A percentile compares a stretch with the other conserved stretches of the same genome.
These are phyloP conservation scores for Poecilia gillii DNA, from an alignment of 2,797 vertebrate genomes.

Conservation along the genomic window DNA sequence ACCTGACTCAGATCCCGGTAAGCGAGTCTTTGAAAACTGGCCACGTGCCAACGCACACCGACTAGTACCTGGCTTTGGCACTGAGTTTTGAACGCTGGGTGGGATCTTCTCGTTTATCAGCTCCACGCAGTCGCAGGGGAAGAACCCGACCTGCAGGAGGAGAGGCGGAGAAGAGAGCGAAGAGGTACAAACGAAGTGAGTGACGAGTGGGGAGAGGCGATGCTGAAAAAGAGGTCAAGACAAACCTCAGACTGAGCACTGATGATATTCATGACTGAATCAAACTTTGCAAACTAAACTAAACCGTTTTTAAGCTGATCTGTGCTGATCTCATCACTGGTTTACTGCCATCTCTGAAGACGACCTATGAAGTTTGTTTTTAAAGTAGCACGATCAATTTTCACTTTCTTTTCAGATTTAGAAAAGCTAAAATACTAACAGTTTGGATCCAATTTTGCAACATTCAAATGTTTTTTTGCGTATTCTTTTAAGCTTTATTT, in stretches of 20 bases:
- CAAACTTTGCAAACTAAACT: not conserved
- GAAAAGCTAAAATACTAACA: not conserved
- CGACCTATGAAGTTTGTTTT: not conserved
- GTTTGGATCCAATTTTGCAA: not conserved
- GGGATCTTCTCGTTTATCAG: slow-evolving; percentile 97
- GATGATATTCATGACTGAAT: not conserved
- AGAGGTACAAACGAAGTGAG: slow-evolving; percentile 5
- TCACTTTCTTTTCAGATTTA: not conserved
- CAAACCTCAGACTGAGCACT: slow-evolving; percentile 12
- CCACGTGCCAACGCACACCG: slow-evolving; percentile 2
- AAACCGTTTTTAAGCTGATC: not conserved
- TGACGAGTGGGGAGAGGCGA: slow-evolving; percentile 7
- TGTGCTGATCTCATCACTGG: not conserved
- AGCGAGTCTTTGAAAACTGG: slow-evolving; percentile 39
- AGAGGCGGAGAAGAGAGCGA: slow-evolving; percentile 10
- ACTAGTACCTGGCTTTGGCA: slow-evolving; percentile 94
- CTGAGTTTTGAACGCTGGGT: slow-evolving; percentile 90
- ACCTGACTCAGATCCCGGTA: slow-evolving; percentile 16
- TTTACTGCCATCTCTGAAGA: not conserved
- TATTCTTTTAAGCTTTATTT: not conserved
- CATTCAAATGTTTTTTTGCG: not conserved
- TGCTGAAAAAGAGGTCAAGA: slow-evolving; percentile 43
- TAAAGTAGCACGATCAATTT: not conserved
- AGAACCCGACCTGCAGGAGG: slow-evolving; percentile 92
- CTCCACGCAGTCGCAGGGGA: slow-evolving; percentile 97